Percentiles rank a stretch among this genome's conserved stretches.
These are phyloP conservation scores for Metaphire vulgaris DNA, from an alignment of 1,140 invertebrate genomes.

Conservation along the genomic window DNA sequence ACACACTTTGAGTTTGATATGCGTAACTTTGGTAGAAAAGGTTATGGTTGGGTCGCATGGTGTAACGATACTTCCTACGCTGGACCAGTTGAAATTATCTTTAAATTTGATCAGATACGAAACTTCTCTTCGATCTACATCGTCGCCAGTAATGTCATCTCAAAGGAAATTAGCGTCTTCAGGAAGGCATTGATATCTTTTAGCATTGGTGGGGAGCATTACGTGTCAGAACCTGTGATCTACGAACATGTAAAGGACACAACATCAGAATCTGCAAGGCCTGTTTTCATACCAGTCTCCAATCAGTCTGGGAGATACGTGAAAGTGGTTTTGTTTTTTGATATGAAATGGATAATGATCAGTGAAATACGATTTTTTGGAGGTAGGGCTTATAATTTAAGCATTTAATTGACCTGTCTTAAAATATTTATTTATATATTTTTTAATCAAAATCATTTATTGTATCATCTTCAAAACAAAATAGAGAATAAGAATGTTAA, in stretches of 20 bases:
- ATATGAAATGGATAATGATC: slow-evolving; percentile 78
- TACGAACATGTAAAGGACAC: slow-evolving; percentile 69
- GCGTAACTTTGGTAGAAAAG: slow-evolving; percentile 61
- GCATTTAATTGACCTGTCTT: too few relatives aligned
- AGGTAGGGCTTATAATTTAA: too few relatives aligned
- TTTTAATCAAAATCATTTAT: too few relatives aligned
- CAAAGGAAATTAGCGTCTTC: slow-evolving; percentile 60
- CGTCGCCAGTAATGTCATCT: slow-evolving; percentile 68
- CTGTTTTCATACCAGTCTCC: slow-evolving; percentile 71
- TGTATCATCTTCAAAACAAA: too few relatives aligned
- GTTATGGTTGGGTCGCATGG: slow-evolving; percentile 69
- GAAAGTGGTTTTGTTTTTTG: slow-evolving; percentile 71
- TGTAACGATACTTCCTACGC: slow-evolving; percentile 60
- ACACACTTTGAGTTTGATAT: slow-evolving; percentile 70
- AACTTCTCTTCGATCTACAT: slow-evolving; percentile 81
- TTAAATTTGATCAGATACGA: slow-evolving; percentile 77
- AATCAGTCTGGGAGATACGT: slow-evolving; percentile 69
- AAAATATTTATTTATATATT: too few relatives aligned
- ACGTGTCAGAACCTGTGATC: slow-evolving; percentile 65
- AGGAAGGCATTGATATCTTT: slow-evolving; percentile 64
- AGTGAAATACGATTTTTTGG: slow-evolving; percentile 65
- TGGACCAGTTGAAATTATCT: slow-evolving; percentile 54
- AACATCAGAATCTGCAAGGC: slow-evolving; percentile 72
- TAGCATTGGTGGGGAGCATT: slow-evolving; percentile 65
- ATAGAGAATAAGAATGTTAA: too few relatives aligned